Base-by-base conservation (phyloP, 1,140 invertebrate genomes). In the Brachionus rubens region DNA sequence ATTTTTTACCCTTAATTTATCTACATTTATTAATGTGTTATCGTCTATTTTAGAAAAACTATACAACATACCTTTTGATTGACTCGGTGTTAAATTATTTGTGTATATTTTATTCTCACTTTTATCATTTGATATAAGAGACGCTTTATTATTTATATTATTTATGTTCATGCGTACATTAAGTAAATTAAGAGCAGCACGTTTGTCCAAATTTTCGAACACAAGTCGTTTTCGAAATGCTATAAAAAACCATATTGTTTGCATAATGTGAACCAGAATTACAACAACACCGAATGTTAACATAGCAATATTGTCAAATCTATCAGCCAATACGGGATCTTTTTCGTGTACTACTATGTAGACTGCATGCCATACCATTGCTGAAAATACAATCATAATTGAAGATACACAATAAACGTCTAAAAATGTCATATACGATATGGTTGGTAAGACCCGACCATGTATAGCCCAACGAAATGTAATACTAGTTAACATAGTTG, bases 391-490 rank as follows among this genome's bases (percentile, higher is more conserved):
- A 41, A 62, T 62, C 33, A 62, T 40, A 40, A 62, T 62, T 9
- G 56, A 62, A 7, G 33, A 41, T 19, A 62, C 33, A 41, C 56
- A 62, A 62, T 62, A 62, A 2, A 62, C 30, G 41, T 62, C 56
- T 12, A 62, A 21, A 41, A 62, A 62, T 9, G 56, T 62, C 30
- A 62, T 62, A 24, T 41, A 62, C 19, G 56, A 62, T 21, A 62
- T 62, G 41, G 56, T 62, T 16, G 56, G 56, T 21, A 62, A 26
- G 41, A 62, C 56, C 6, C 56, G 56, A 2, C 56, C 56, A 43
- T 62, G 56, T 28, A 62, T 62, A 36, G 56, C 56, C 56, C 56
- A 62, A 33, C 30, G 56, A 62, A 62, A 62, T 40, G 56, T 62
- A 21, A 62, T 62, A 62, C 56, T 62, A 2, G 56, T 62, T 16